Percentiles rank a stretch among this genome's conserved stretches.
Conservation (phyloP, 2,888 invertebrate species). For the Agrypnus murinus region DNA sequence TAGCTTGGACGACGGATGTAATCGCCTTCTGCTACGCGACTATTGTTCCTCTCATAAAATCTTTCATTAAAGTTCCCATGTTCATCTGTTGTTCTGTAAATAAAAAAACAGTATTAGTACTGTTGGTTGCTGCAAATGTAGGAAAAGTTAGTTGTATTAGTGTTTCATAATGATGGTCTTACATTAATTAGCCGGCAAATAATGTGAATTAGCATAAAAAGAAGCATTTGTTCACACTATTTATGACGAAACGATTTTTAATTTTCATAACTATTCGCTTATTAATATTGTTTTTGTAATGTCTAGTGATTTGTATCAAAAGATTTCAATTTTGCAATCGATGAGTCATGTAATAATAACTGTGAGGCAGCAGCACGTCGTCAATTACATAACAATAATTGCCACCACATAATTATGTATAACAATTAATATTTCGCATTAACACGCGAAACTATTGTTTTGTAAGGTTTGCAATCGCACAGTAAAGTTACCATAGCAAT, state of each 20-base stretch:
- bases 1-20: slow-evolving; percentile 68
- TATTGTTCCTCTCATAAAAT: slow-evolving; percentile 73
- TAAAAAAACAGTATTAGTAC: neutral
- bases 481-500: neutral
- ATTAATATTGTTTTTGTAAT: too few species aligned
- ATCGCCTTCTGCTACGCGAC: slow-evolving; percentile 62
- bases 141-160: too few species aligned
- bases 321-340: slow-evolving; percentile 2
- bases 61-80: slow-evolving; percentile 72
- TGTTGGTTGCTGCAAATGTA: too few species aligned
- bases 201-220: too few species aligned
- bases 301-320: neutral
- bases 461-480: slow-evolving; percentile 23
- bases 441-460: slow-evolving; percentile 37
- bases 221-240: too few species aligned
- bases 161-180: too few species aligned
- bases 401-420: slow-evolving; percentile 29
- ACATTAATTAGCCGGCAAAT: too few species aligned
- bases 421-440: slow-evolving; percentile 34
- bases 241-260: too few species aligned
- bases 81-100: slow-evolving; percentile 72
- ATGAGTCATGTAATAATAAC: slow-evolving; percentile 22
- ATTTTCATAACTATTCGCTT: too few species aligned
- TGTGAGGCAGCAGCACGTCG: neutral
- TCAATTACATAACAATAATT: slow-evolving; percentile 26